Evolutionary conservation across 92 coral and sea anemone genomes (phyloP), one percentile per base, ranked within the genome.

Genomic region (Desmophyllum pertusum): DNA sequence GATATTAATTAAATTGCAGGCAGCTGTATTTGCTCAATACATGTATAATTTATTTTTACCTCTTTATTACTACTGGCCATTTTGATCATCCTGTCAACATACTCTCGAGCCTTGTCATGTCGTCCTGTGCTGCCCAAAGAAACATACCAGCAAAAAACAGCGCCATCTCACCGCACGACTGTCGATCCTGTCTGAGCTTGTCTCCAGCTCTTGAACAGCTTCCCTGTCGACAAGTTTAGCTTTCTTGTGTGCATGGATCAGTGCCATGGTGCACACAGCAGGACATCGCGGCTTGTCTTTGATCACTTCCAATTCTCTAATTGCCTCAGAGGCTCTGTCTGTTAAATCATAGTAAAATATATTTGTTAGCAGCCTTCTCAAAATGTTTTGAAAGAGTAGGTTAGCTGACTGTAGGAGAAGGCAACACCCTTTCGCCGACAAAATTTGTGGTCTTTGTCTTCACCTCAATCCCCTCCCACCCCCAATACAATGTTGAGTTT

Each of bases 251-350:
- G 99, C 99, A 73, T 86, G 91, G 3, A 97, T 89, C 18, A 97
- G 92, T 33, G 99, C 99, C 99, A 97, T 94, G 38, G 92, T 91
- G 97, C 81, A 66, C 98, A 97, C 4, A 97, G 84, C 29, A 97
- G 67, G 13, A 97, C 99, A 71, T 97, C 99, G n/a, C 72, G 97
- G 95, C 40, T 91, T 91, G 78, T 97, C 99, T 50, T 94, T 95
- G 81, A 97, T 89, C 25, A 76, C 89, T 70, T 97, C 97, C 86
- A 97, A 86, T 50, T 97, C 99, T 40, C 99, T 89, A 84, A 97
- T 97, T 17, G 98, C 99, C 86, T 97, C 99, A 2, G 99, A 97
- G 73, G 95, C 93, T 66, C 99, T 91, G 86, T 97, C 99, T 97
- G 78, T 55, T 52, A n/a, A 72, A 30, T 31, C 13, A 42, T 10